phyloP scores from a whole-genome alignment of 2,113 vertebrate species.

The Neogale vison region DNA sequence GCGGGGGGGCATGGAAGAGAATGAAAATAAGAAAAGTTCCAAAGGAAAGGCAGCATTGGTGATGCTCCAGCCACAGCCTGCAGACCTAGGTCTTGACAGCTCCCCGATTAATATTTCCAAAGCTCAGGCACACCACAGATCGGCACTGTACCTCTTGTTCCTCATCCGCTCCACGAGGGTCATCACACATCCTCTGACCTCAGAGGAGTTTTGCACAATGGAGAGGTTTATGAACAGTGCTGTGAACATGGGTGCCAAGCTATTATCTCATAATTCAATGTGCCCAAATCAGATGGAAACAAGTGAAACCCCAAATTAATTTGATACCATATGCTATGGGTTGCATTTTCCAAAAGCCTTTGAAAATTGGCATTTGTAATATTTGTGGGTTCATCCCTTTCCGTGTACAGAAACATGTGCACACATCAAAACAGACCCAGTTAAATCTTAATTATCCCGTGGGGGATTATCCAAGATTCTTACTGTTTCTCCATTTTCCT shows the following conservation, averaged over 20 bases:
- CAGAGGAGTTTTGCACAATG: neutral
- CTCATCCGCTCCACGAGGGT: neutral
- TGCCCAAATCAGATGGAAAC: slow-evolving; percentile 68
- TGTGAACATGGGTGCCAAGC: neutral
- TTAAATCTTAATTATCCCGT: slow-evolving; percentile 45
- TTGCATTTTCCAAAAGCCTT: slow-evolving; percentile 62
- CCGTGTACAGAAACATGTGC: slow-evolving; percentile 37
- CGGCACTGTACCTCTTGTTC: neutral
- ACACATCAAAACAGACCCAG: slow-evolving; percentile 64
- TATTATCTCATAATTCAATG: slow-evolving; percentile 63
- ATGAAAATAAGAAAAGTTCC: neutral
- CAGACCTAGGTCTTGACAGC: neutral
- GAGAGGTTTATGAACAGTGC: neutral
- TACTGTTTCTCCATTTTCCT: neutral
- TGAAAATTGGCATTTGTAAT: slow-evolving; percentile 58
- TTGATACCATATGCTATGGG: slow-evolving; percentile 57
- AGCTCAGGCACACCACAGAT: neutral
- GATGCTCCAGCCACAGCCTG: neutral
- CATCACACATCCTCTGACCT: neutral
- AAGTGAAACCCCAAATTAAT: slow-evolving; percentile 79
- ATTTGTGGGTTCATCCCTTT: slow-evolving; percentile 59
- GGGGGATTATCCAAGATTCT: slow-evolving; percentile 38
- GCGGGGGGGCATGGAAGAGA: neutral
- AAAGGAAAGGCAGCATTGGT: neutral
- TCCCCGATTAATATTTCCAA: neutral